phyloP scores from a whole-genome alignment of 2,888 invertebrate species.

The Hermaeophaga mercurialis region DNA sequence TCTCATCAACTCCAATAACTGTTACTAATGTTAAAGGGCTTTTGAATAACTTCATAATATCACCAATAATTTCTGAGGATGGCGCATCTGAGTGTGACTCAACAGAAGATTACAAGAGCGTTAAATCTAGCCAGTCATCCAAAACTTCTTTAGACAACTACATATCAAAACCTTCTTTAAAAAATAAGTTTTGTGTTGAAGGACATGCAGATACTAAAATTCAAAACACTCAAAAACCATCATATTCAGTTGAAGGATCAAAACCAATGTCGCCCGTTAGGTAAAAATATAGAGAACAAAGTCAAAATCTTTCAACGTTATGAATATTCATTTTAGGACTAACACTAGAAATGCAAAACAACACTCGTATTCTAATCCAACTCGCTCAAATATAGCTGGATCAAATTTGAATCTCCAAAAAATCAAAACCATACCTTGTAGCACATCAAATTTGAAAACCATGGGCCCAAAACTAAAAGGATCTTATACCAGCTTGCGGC shows the following conservation, averaged over 20 bases:
- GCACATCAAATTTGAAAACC: slow-evolving; percentile 47
- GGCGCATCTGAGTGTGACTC: slow-evolving; percentile 53
- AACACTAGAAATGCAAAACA: slow-evolving; percentile 7
- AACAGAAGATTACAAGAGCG: slow-evolving; percentile 50
- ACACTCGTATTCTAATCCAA: slow-evolving; percentile 40
- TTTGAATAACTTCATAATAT: slow-evolving; percentile 47
- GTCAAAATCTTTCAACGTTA: no score
- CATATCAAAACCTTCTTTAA: slow-evolving; percentile 33
- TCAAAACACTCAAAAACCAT: slow-evolving; percentile 36
- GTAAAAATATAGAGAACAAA: no score
- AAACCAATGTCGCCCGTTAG: slow-evolving; percentile 35
- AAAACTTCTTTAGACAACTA: slow-evolving; percentile 43
- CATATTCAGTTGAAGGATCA: slow-evolving; percentile 37
- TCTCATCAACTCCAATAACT: slow-evolving; percentile 55
- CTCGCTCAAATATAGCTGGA: slow-evolving; percentile 30
- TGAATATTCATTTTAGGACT: slow-evolving; percentile 14
- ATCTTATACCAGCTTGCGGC: slow-evolving; percentile 53
- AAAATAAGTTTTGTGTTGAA: slow-evolving; percentile 39
- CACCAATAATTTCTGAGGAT: slow-evolving; percentile 48
- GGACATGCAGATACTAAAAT: slow-evolving; percentile 30
- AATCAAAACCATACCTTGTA: slow-evolving; percentile 22
- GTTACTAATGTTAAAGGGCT: slow-evolving; percentile 31
- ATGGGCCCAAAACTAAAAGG: slow-evolving; percentile 49
- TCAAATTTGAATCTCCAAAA: slow-evolving; percentile 38
- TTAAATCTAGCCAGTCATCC: slow-evolving; percentile 42